Base-by-base conservation (phyloP, 2,113 vertebrate species). In the Serilophus lunatus region DNA sequence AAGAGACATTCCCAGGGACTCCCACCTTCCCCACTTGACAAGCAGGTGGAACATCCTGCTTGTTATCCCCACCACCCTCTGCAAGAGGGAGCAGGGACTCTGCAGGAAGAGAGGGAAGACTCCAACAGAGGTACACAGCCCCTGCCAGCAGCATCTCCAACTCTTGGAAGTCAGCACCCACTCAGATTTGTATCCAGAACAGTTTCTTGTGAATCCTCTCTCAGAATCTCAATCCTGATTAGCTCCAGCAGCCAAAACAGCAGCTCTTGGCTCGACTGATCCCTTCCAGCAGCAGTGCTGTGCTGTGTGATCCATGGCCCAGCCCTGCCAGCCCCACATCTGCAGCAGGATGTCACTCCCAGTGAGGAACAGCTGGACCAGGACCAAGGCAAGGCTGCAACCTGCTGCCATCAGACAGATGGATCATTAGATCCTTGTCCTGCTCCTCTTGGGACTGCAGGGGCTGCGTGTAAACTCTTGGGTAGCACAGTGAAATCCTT, bases 401-500 rank as follows among this genome's bases (percentile, higher is more conserved):
- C 42, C 23, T 3, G 1, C 14, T 70, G 49, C 56, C 12, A 1
- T 51, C 59, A 51, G 36, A 20, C 2, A 3, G 24, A 65, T 6
- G 38, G 45, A 38, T 44, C 29, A 57, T 45, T 50, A 65, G 24
- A 79, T 57, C 51, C 70, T 50, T 51, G 57, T n/a, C 24, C 36
- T 71, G 50, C 36, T 51, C 11, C 29, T 50, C 38, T 16, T 2
- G 0, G 44, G 19, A 44, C 51, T 78, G 20, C 2, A 1, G 1
- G 1, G 54, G 18, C 20, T 69, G 29, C 18, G 4, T 76, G 54
- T 18, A 47, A 44, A 36, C 23, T 38, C 28, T 12, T 44, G 40
- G 53, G 69, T n/a, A 89, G 28, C 53, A 40, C 2, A 1, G n/a
- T n/a, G 40, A 23, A 79, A 47, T 20, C 65, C n/a, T 16, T 47